Base-by-base conservation (phyloP, 2,113 vertebrate genomes). In the Stegostoma tigrinum region DNA sequence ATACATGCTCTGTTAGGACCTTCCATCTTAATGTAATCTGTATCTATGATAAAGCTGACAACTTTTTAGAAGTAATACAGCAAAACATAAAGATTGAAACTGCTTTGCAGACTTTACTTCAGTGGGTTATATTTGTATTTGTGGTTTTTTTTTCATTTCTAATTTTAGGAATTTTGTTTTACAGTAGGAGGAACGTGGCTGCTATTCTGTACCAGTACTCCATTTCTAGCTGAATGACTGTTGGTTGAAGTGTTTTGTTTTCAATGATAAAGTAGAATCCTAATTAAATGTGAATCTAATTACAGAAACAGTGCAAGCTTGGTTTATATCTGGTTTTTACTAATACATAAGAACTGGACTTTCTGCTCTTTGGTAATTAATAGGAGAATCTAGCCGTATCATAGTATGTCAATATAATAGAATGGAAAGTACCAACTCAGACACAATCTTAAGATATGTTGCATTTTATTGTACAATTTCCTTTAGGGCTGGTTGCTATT, bases 251-350 rank as follows among this genome's bases (percentile, higher is more conserved):
- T 89, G 34, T 48, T 34, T 55, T 89, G 10, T 55, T 68, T 93
- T 30, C 4, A 12, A 6, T 52, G 68, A 19, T 42, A 45, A 27
- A 34, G 27, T 70, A 42, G 24, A 95, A 72, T 72, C 68, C 24
- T 48, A 70, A 95, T 15, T 95, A 45, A 95, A 95, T 95, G 94
- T 95, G 94, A 95, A 95, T 72, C 42, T 45, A 52, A 72, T 45
- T 72, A 68, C 94, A 95, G 94, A 24, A 27, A 72, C 94, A 95
- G 15, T 48, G 27, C 42, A 95, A 5, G 24, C 55, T n/a, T 8
- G 19, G 64, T 93, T 93, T 66, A 17, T 93, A 34, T 66, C 21
- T 15, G 61, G 34, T 67, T 61, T 93, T 67, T 7, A n/a, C 89
- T 64, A 67, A 21, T 93, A 93, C 61, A 24, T 8, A 66, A 67